Conservation (phyloP, 2,888 invertebrate species). For the Eupithecia subumbrata region DNA sequence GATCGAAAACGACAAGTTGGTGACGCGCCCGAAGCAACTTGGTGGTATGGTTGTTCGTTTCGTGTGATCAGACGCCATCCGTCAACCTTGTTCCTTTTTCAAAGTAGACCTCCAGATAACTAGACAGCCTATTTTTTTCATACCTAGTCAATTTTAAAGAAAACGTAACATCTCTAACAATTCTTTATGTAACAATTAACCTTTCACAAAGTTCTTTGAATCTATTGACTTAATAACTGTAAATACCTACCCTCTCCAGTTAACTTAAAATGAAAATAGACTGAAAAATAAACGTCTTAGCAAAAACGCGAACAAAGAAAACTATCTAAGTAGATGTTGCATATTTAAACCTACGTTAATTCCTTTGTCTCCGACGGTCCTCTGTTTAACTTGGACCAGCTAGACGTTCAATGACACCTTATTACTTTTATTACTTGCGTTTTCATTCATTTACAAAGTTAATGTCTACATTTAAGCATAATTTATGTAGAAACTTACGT, state of each 20-base stretch:
- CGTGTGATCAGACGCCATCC: too few relatives aligned
- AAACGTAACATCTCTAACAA: too few relatives aligned
- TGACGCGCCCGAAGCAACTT: too few relatives aligned
- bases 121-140: too few relatives aligned
- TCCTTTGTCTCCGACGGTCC: constrained; percentile 30
- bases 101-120: too few relatives aligned
- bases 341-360: constrained; percentile 38
- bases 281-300: constrained; percentile 13
- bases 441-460: constrained; percentile 56
- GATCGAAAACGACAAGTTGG: too few relatives aligned
- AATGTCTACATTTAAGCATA: constrained; percentile 8
- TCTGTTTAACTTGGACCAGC: constrained; percentile 29
- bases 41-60: too few relatives aligned
- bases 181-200: too few relatives aligned
- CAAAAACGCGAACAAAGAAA: constrained; percentile 30
- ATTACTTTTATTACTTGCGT: constrained; percentile 15
- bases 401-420: constrained; percentile 34
- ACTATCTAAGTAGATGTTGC: constrained; percentile 32
- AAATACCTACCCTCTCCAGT: neutral
- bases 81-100: too few relatives aligned
- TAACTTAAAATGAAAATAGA: constrained; percentile 15
- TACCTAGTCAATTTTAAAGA: too few relatives aligned
- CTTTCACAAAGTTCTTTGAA: neutral
- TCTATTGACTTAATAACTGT: neutral
- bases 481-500: neutral